Conservation (phyloP, 2,113 vertebrate species). For the Amblyornis subalaris region DNA sequence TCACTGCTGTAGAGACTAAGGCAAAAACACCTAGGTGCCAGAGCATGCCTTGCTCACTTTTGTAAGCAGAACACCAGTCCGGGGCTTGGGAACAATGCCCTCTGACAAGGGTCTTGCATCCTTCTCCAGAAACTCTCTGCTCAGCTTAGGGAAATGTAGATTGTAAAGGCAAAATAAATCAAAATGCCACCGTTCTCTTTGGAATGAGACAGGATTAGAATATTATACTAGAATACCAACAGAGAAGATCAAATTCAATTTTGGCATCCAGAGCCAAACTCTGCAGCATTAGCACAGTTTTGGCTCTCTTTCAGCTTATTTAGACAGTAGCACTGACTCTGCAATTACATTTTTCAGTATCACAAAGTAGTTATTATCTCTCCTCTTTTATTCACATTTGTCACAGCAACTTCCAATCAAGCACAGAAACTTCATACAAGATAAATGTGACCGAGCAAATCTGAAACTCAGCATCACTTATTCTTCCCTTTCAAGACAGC, state of each 20-base stretch:
- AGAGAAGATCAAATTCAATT: conserved; percentile 5
- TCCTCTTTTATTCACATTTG: background rate
- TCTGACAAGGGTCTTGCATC: background rate
- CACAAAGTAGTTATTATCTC: conserved; percentile 10
- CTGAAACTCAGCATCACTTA: background rate
- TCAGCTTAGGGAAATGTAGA: background rate
- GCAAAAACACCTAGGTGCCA: background rate
- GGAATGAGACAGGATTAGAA: background rate
- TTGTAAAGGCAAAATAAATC: background rate
- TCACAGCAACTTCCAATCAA: background rate
- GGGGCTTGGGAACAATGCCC: background rate
- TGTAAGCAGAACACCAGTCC: background rate
- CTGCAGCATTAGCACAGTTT: background rate
- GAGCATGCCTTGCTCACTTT: background rate
- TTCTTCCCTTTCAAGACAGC: background rate
- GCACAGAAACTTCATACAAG: background rate
- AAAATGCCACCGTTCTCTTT: background rate
- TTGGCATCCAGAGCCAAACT: background rate
- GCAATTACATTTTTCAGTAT: background rate
- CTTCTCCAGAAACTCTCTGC: background rate
- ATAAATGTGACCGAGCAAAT: background rate
- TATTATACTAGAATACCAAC: background rate
- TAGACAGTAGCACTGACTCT: conserved; percentile 21
- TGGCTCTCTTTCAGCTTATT: background rate
- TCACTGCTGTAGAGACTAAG: background rate